Conservation (phyloP, 2,113 vertebrate species). For the Osmerus eperlanus region DNA sequence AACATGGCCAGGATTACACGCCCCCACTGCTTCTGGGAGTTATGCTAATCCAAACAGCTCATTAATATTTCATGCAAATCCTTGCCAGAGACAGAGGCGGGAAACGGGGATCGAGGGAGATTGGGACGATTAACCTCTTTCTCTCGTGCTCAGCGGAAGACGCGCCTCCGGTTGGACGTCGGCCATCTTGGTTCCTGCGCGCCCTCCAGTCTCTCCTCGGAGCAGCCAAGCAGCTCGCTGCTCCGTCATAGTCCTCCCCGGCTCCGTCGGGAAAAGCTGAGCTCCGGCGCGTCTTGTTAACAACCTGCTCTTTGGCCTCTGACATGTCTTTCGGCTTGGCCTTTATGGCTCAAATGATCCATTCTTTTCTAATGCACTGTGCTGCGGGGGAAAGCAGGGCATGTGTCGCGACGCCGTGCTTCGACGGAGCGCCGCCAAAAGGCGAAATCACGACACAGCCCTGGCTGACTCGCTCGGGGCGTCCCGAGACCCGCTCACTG, state of each 20-base stretch:
- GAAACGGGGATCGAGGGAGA: slow-evolving; percentile 18
- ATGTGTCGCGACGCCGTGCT: no score
- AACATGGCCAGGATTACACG: slow-evolving; percentile 65
- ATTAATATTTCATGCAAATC: slow-evolving; percentile 68
- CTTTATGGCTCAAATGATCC: slow-evolving; percentile 6
- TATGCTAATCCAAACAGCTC: slow-evolving; percentile 64
- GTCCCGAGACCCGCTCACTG: neutral
- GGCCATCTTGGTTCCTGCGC: slow-evolving; percentile 11
- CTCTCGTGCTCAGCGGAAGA: slow-evolving; percentile 14
- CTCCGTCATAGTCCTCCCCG: slow-evolving; percentile 12
- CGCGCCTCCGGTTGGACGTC: slow-evolving; percentile 19
- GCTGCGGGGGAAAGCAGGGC: neutral
- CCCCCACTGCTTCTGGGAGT: slow-evolving; percentile 61
- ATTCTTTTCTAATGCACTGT: slow-evolving; percentile 3
- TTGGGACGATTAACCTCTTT: slow-evolving; percentile 41
- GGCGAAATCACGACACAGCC: neutral
- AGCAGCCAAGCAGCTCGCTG: slow-evolving; percentile 33
- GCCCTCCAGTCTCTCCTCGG: neutral
- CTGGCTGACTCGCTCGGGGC: neutral
- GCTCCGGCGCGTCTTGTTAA: neutral
- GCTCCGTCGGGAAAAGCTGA: neutral
- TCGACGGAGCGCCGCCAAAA: neutral
- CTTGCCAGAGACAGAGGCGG: slow-evolving; percentile 50
- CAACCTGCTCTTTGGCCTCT: slow-evolving; percentile 16
- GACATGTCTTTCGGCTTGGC: slow-evolving; percentile 2